Evolutionary conservation across 2,888 invertebrate genomes (phyloP).

Genomic region (Gastracanthus pulcherrimus): DNA sequence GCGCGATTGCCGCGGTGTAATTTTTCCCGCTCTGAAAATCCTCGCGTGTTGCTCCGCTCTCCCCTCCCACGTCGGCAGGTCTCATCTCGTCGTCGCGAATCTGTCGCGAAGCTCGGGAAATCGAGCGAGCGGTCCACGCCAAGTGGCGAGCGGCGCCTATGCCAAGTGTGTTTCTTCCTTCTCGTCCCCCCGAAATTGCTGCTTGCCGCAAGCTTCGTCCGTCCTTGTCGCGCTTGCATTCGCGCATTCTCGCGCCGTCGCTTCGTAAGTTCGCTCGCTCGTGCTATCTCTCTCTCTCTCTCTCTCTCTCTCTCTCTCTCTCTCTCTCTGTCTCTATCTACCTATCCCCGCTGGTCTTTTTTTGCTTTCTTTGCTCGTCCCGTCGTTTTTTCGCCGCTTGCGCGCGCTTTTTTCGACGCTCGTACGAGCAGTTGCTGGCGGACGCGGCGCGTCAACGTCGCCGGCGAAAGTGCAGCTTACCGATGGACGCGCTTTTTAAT

Average conservation of each 20-base stretch:
- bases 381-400: neutral
- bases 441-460: too few species aligned
- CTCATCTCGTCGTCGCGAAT: neutral
- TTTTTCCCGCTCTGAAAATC: neutral
- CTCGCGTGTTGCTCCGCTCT: neutral
- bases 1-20: neutral
- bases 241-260: slow-evolving; percentile 10
- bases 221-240: neutral
- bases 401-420: neutral
- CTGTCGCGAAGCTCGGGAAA: slow-evolving; percentile 30
- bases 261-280: slow-evolving; percentile 9
- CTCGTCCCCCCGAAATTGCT: too few species aligned
- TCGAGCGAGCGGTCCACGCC: slow-evolving; percentile 47
- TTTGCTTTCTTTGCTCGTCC: too few species aligned
- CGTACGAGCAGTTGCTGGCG: neutral
- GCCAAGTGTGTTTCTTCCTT: slow-evolving; percentile 49
- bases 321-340: too few species aligned
- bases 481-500: too few species aligned
- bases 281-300: neutral
- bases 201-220: neutral
- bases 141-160: slow-evolving; percentile 43
- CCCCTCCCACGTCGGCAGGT: neutral
- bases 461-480: too few species aligned
- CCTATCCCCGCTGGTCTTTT: too few species aligned
- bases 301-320: too few species aligned